These are phyloP conservation scores for Brachionus rubens DNA, from an alignment of 1,140 invertebrate species.

Conservation along the genomic window DNA sequence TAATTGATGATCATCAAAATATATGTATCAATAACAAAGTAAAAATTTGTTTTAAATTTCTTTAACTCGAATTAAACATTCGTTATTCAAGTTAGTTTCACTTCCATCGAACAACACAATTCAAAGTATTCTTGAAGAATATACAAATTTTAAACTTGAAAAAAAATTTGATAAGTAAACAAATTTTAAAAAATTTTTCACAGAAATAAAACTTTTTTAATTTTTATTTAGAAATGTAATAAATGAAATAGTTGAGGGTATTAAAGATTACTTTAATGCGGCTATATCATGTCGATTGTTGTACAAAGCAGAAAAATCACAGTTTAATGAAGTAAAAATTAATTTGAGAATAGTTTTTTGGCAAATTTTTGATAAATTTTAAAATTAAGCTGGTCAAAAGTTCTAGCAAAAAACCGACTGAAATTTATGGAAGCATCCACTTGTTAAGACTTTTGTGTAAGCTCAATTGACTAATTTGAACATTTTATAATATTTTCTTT, in stretches of 20 bases:
- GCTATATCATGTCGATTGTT: not conserved
- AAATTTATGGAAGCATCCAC: conserved; percentile 23
- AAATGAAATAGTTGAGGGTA: conserved; percentile 34
- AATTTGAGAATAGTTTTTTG: not conserved
- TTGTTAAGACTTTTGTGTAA: conserved; percentile 42
- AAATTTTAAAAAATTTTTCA: not conserved
- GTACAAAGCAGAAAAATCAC: conserved; percentile 14
- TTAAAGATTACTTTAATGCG: conserved; percentile 41
- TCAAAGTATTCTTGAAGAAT: conserved; percentile 24
- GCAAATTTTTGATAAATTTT: not conserved
- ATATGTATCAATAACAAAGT: not conserved
- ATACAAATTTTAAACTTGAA: conserved; percentile 1
- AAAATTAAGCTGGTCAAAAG: not conserved
- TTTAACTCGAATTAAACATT: not conserved
- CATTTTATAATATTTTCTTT: not conserved
- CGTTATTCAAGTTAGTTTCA: not conserved
- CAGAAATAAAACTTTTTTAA: not conserved
- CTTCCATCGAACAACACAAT: not conserved
- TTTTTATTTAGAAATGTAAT: conserved; percentile 6
- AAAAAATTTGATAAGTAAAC: conserved; percentile 44
- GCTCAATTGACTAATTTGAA: not conserved
- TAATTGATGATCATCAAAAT: conserved; percentile 22
- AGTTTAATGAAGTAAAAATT: conserved; percentile 33
- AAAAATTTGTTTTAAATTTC: not conserved
- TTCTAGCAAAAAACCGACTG: conserved; percentile 20